A percentile compares a stretch with the other conserved stretches of the same genome.
Conservation (phyloP, 2,888 invertebrate genomes). For the Eupithecia inturbata region DNA sequence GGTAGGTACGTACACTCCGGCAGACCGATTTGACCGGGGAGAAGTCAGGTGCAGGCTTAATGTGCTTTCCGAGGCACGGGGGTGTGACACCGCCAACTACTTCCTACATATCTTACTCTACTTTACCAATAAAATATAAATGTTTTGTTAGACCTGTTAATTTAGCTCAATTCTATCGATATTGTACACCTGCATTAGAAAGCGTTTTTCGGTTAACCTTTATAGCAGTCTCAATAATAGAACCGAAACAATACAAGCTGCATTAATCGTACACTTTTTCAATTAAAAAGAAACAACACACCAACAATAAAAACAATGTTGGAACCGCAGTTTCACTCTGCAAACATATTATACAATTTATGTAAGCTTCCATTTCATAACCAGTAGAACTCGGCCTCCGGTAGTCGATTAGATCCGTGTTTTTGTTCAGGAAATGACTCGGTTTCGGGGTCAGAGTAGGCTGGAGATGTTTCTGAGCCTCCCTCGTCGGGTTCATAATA, state of each 20-base stretch:
- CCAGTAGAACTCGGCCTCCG: conserved; percentile 50
- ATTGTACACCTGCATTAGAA: neutral
- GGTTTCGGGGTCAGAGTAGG: conserved; percentile 46
- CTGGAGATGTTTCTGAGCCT: conserved; percentile 55
- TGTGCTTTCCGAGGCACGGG: no score
- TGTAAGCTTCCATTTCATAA: conserved; percentile 54
- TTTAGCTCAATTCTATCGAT: no score
- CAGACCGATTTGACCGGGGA: no score
- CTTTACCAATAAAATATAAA: no score
- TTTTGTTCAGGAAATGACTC: conserved; percentile 36
- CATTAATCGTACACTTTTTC: conserved; percentile 25
- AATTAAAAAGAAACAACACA: conserved; percentile 57
- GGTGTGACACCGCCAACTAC: no score
- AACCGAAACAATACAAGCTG: conserved; percentile 7
- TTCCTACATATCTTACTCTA: no score
- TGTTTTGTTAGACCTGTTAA: no score
- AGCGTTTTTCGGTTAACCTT: neutral
- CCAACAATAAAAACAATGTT: conserved; percentile 55
- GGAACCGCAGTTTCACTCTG: conserved; percentile 54
- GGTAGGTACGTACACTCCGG: no score
- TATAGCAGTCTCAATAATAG: neutral
- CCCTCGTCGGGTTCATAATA: conserved; percentile 48
- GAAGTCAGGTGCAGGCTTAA: no score
- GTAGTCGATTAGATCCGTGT: conserved; percentile 44
- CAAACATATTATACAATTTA: conserved; percentile 58